These are phyloP conservation scores for Ryuthela nishihirai DNA, from an alignment of 2,888 invertebrate species.

Conservation along the genomic window DNA sequence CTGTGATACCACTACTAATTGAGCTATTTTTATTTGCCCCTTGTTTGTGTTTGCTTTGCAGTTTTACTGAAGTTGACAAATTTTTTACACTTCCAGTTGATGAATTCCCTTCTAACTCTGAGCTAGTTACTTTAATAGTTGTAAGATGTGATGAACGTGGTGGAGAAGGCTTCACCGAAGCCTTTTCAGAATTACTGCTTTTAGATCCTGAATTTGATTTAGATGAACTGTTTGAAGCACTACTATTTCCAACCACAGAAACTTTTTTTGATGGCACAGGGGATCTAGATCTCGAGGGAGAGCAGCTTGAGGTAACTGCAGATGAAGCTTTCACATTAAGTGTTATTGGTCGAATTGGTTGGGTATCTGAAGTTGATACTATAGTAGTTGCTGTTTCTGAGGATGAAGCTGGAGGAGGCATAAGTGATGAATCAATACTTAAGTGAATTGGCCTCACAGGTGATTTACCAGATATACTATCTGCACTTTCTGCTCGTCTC, in stretches of 20 bases:
- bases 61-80: conserved; percentile 33
- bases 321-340: conserved; percentile 37
- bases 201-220: conserved; percentile 27
- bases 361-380: conserved; percentile 29
- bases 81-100: conserved; percentile 17
- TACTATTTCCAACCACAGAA: conserved; percentile 13
- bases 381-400: conserved; percentile 23
- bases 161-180: conserved; percentile 24
- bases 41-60: conserved; percentile 40
- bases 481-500: conserved; percentile 42
- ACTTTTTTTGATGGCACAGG: conserved; percentile 31
- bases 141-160: conserved; percentile 21
- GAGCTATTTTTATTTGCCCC: conserved; percentile 29
- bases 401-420: conserved; percentile 39
- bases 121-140: conserved; percentile 27
- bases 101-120: conserved; percentile 22
- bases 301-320: conserved; percentile 23
- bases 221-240: conserved; percentile 26
- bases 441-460: conserved; percentile 29
- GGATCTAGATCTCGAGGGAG: conserved; percentile 31
- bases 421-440: conserved; percentile 36
- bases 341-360: conserved; percentile 32
- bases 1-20: conserved; percentile 9
- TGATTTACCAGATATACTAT: conserved; percentile 35
- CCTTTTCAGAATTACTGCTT: conserved; percentile 23